Evolutionary conservation across 1,140 invertebrate genomes (phyloP).

Genomic region (Drosophila miranda): DNA sequence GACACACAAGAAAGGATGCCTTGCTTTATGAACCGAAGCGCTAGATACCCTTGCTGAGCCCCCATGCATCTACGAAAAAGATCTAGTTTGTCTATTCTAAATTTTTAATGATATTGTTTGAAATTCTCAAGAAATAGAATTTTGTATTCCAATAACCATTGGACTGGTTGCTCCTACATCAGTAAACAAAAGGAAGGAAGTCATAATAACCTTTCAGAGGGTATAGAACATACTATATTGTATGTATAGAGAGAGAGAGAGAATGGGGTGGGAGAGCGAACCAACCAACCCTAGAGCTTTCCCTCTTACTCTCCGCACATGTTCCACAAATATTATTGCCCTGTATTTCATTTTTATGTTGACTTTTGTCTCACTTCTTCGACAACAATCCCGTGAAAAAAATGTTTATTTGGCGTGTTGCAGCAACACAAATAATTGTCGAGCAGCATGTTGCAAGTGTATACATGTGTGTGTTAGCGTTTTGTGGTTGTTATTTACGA

Average conservation of each 20-base stretch:
- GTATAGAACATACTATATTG: too few species aligned
- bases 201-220: too few species aligned
- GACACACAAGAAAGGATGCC: conserved; percentile 1
- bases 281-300: conserved; percentile 3
- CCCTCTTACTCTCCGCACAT: conserved; percentile 43
- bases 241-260: too few species aligned
- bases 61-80: too few species aligned
- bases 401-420: conserved; percentile 77
- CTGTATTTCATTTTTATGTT: conserved; percentile 78
- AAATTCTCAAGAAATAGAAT: conserved; percentile 1
- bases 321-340: conserved; percentile 73
- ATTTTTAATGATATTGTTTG: too few species aligned
- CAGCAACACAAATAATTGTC: conserved; percentile 79
- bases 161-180: too few species aligned
- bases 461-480: conserved; percentile 18
- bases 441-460: conserved; percentile 67
- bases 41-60: too few species aligned
- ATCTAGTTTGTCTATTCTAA: too few species aligned
- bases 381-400: conserved; percentile 32
- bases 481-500: conserved; percentile 67
- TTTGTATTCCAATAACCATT: too few species aligned
- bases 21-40: too few species aligned
- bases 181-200: too few species aligned
- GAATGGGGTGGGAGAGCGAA: neutral
- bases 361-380: conserved; percentile 58